Evolutionary conservation across 2,888 invertebrate species (phyloP), one percentile per base, ranked within the genome.

Genomic region (Resseliella maxima): DNA sequence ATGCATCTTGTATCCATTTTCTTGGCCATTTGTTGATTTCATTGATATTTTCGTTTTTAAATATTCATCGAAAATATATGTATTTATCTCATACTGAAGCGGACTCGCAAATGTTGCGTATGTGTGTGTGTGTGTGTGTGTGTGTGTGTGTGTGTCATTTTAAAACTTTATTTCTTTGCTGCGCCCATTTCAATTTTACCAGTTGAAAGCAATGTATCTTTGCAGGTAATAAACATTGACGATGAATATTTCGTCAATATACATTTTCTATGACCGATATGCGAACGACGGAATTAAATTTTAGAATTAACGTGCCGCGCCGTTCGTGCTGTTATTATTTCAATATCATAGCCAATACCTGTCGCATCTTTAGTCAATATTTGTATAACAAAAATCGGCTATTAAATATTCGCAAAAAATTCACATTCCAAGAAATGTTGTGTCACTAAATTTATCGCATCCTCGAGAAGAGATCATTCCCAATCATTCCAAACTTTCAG

Each of bases 281-380:
- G 31, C 72, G 31, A 72, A 72, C 59, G 59, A 59, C 12, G 59
- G 59, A 59, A 59, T 59, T 59, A 59, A 59, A 24, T 59, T 59
- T 31, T 35, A 1, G 31, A 72, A 72, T 72, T 35, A 31, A 72
- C 72, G 72, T 72, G 31, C 72, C 72, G 12, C 41, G 41, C 41
- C 41, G 12, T 41, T 72, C 31, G 0, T 35, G 59, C 59, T 59
- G 59, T 59, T 72, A 72, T 72, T 72, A 72, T 72, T 72, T 35
- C 72, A 72, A 72, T 72, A 72, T 72, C 72, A 72, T 72, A 72
- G 31, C n/a, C 31, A 27, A 72, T 72, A 72, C 72, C 72, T 72
- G 72, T 72, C 72, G 72, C 72, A 72, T 72, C 72, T 27, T 72
- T 18, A 31, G 72, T 72, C 72, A 72, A 72, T 72, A 72, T 72